Base-by-base conservation (phyloP, 2,797 vertebrate species). In the Thamnophis elegans region DNA sequence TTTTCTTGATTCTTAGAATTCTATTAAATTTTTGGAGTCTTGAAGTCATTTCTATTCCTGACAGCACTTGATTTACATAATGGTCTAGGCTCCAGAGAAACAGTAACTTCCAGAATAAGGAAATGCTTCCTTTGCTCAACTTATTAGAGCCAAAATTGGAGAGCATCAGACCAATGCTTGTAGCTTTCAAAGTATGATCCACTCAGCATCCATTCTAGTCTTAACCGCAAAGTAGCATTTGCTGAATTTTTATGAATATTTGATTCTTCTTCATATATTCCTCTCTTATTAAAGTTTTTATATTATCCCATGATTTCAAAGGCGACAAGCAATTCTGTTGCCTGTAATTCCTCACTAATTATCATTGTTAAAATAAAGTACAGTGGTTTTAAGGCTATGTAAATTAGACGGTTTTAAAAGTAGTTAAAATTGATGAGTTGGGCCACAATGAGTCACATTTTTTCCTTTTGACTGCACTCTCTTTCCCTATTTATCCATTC, bases 1-100 rank as follows among this genome's bases (percentile, higher is more conserved):
- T 36, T 90, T 91, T 90, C 91, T 88, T 88, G 85, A 65, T 60
- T 88, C n/a, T 92, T 65, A 87, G 56, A 94, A 92, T 53, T 58
- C 55, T 92, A 89, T 53, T 89, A 82, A 93, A 93, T 56, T 92
- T 68, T 58, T 91, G 58, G 47, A 36, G 7, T 14, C 58, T 89
- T 59, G 90, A 28, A 93, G 56, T 93, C 88, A 86, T 0, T 4
- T 0, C 0, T 4, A 11, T 0, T 14, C 91, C 82, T 16, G 56
- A 68, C 88, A 94, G 85, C 73, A 0, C 8, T 13, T 16, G 7
- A 55, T 90, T 68, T 47, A 26, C 85, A 36, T 7, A 86, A 11
- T 26, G 47, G 1, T 11, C 89, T 65, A 85, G 42, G n/a, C 22
- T 73, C 14, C 0, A 0, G 0, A 59, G 59, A 62, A 89, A 87